These are phyloP conservation scores for Pangasius krempfi DNA, from an alignment of 2,797 vertebrate genomes.

Conservation along the genomic window DNA sequence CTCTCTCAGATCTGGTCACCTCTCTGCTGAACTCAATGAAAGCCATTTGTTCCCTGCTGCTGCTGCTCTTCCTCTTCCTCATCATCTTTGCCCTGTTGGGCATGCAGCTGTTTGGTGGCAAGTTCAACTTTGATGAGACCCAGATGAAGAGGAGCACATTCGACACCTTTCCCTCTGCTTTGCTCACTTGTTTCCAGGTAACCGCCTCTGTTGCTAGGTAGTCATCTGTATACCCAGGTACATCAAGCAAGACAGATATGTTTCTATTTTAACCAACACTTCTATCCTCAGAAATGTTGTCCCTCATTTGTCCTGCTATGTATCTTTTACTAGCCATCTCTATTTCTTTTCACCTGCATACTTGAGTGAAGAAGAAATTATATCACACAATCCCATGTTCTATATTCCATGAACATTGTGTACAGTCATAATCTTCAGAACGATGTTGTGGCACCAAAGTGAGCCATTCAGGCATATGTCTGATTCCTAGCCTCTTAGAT, in stretches of 20 bases:
- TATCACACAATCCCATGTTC: neutral
- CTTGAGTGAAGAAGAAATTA: neutral
- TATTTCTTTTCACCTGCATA: neutral
- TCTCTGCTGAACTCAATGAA: conserved; percentile 99
- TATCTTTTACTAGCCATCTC: neutral
- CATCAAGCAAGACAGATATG: neutral
- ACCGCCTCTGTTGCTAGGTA: neutral
- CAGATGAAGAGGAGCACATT: conserved; percentile 98
- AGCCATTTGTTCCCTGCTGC: conserved; percentile 94
- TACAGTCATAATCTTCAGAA: neutral
- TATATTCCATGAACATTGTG: neutral
- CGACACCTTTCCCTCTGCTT: conserved; percentile 94
- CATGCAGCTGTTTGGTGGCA: conserved; percentile 98
- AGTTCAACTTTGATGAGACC: conserved; percentile 98
- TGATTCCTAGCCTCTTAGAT: neutral
- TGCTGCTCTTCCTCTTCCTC: conserved; percentile 98
- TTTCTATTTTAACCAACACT: neutral
- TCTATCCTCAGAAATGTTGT: neutral
- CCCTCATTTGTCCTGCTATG: neutral
- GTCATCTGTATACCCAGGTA: neutral
- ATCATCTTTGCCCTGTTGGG: conserved; percentile 98
- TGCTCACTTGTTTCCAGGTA: conserved; percentile 98
- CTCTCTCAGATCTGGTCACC: conserved; percentile 94
- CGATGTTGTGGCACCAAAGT: neutral
- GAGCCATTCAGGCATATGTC: neutral